Conservation (phyloP, 2,113 vertebrate species). For the Erythrocebus patas region DNA sequence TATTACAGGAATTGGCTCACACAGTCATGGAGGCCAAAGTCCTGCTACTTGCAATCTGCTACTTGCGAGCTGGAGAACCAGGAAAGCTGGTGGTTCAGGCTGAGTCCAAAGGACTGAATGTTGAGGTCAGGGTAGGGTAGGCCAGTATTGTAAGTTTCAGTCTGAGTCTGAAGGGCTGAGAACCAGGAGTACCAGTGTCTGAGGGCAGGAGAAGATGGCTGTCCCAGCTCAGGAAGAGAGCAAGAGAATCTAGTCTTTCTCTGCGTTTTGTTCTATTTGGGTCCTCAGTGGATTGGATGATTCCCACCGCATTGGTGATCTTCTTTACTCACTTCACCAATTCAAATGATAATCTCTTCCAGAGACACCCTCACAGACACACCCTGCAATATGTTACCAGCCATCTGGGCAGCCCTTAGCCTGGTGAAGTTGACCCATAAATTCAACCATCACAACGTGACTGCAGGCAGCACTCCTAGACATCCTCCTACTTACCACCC, state of each 20-base stretch:
- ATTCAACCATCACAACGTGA: not conserved
- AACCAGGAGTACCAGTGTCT: not conserved
- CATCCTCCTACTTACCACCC: too few species aligned
- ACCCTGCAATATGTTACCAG: too few species aligned
- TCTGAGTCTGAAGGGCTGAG: not conserved
- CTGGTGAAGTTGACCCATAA: not conserved
- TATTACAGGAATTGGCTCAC: not conserved
- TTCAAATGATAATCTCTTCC: not conserved
- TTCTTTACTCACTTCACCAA: not conserved
- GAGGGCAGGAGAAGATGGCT: not conserved
- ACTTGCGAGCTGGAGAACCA: not conserved
- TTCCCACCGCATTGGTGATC: too few species aligned
- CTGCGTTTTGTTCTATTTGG: not conserved
- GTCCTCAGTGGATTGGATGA: not conserved
- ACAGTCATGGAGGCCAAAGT: not conserved
- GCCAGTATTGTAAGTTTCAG: not conserved
- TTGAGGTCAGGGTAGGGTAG: not conserved
- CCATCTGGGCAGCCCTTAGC: not conserved
- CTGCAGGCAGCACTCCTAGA: not conserved
- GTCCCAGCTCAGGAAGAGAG: not conserved
- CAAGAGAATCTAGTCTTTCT: not conserved
- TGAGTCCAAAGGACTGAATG: not conserved
- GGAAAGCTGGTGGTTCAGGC: not conserved
- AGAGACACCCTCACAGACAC: not conserved
- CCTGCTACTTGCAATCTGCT: not conserved